A percentile compares a stretch with the other conserved stretches of the same genome.
phyloP scores from a whole-genome alignment of 2,113 vertebrate genomes.

The Oxyruncus cristatus region DNA sequence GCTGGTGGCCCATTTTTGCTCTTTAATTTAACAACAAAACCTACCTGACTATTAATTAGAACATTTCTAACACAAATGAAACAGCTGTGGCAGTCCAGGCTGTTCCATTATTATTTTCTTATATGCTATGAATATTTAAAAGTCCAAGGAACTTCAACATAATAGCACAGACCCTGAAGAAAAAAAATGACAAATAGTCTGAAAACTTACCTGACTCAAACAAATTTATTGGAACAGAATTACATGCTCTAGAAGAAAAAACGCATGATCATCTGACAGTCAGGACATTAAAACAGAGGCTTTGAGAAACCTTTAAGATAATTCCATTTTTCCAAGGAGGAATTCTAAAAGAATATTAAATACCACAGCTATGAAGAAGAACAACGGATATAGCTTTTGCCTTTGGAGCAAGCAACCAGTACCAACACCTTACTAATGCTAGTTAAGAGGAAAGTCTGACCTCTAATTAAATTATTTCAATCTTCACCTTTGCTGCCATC shows the following conservation, averaged over 20 bases:
- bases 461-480: neutral
- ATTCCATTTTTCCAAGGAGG: neutral
- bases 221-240: neutral
- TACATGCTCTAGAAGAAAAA: neutral
- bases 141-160: neutral
- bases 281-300: neutral
- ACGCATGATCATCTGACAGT: neutral
- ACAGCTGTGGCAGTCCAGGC: neutral
- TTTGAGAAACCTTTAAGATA: neutral
- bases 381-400: neutral
- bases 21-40: neutral
- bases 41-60: neutral
- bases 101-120: neutral
- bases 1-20: neutral
- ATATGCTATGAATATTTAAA: neutral
- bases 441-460: neutral
- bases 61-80: neutral
- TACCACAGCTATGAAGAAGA: neutral
- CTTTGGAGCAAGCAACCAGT: neutral
- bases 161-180: neutral
- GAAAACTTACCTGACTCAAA: neutral
- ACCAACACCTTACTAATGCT: neutral
- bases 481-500: constrained; percentile 54
- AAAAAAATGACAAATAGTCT: neutral
- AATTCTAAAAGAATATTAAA: neutral